Evolutionary conservation across 1,140 invertebrate genomes (phyloP).

Genomic region (Oncopodura yosiiana): DNA sequence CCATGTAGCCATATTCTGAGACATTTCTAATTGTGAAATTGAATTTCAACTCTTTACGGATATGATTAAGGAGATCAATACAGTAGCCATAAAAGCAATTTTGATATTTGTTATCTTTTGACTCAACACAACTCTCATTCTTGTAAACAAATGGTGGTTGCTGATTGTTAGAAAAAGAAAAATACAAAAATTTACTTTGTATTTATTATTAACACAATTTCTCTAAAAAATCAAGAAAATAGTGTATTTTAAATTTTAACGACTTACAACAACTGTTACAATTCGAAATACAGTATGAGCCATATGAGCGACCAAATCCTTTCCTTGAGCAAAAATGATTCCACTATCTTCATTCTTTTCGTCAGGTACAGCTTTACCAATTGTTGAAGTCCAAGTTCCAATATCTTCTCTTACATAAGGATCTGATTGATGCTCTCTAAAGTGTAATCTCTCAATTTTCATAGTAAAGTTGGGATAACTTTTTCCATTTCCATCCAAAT

Average conservation of each 20-base stretch:
- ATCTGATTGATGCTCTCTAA: constrained; percentile 41
- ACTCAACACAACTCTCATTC: constrained; percentile 45
- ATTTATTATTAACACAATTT: neutral
- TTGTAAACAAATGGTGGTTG: constrained; percentile 75
- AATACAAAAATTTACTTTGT: constrained; percentile 11
- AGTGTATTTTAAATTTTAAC: neutral
- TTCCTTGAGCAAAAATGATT: constrained; percentile 50
- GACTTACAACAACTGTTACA: constrained; percentile 58
- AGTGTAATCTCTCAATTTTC: constrained; percentile 51
- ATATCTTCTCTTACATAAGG: constrained; percentile 49
- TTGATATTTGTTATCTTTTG: constrained; percentile 47
- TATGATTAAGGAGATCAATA: constrained; percentile 79
- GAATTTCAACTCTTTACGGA: constrained; percentile 70
- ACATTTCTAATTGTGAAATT: constrained; percentile 76
- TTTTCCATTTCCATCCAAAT: constrained; percentile 51
- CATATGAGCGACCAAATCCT: constrained; percentile 59
- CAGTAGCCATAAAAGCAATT: constrained; percentile 75
- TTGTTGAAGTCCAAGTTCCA: constrained; percentile 58
- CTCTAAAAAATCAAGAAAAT: neutral
- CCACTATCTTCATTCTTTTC: constrained; percentile 45
- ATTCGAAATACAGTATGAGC: constrained; percentile 70
- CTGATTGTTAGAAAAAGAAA: no score
- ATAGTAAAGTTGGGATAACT: constrained; percentile 64
- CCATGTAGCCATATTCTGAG: constrained; percentile 77
- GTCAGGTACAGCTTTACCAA: no score